Evolutionary conservation across 1,140 invertebrate genomes (phyloP), one percentile per base, ranked within the genome.

Genomic region (Calycopis cecrops): DNA sequence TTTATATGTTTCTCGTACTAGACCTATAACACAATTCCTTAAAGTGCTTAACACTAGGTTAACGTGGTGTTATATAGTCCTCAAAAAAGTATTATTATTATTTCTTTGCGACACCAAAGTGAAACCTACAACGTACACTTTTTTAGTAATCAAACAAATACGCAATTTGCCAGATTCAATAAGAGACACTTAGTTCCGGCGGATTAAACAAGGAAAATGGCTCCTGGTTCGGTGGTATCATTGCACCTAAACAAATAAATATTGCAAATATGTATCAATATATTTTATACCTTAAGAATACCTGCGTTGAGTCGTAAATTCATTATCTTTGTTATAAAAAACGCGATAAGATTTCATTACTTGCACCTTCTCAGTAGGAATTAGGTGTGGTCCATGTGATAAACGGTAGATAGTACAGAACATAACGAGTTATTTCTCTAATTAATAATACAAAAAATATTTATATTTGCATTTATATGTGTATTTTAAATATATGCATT

Each of bases 161-260:
- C 52, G 38, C 52, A 55, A 67, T 53, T 71, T 65, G 62, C 71
- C 68, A 67, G 72, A 67, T 73, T 71, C 66, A 65, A 49, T 58
- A 62, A 60, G 62, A 61, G 55, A 60, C 58, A 69, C 60, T 63
- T 62, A 66, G 37, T 72, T 71, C 56, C 53, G 63, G 49, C 55
- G 65, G 67, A 78, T 78, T 76, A 57, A 72, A 70, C 68, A 49
- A n/a, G 35, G 18, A 63, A 53, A 71, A 70, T 62, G 53, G 38
- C 47, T 47, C 38, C 35, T 60, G 53, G 58, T 60, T 60, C 57
- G 52, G 42, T 64, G 57, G 63, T 72, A 77, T 76, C 73, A 72
- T 66, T 82, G 75, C 79, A 82, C 79, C 79, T 82, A 82, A 82
- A 67, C 73, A 79, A 83, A 79, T 78, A 77, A 55, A 60, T 53